These are phyloP conservation scores for Leptestheria dahalacensis DNA, from an alignment of 1,140 invertebrate species.

Conservation along the genomic window DNA sequence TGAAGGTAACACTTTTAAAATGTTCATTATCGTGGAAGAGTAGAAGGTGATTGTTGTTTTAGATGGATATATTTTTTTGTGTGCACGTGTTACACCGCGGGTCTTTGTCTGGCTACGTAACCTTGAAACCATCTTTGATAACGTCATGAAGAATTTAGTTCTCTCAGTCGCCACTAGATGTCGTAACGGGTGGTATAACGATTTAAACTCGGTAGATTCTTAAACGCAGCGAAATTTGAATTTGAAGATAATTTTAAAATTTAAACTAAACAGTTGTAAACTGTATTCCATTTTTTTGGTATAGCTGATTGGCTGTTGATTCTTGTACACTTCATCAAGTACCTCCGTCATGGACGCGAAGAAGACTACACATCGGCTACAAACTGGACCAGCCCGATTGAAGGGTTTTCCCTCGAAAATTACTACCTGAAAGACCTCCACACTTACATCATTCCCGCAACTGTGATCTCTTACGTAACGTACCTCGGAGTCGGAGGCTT, in stretches of 20 bases:
- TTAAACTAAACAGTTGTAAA: background rate
- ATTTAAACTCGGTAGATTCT: background rate
- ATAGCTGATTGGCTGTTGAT: constrained; percentile 48
- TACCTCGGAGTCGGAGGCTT: constrained; percentile 45
- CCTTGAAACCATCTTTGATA: background rate
- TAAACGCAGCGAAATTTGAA: background rate
- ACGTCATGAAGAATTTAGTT: background rate
- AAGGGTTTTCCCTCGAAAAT: constrained; percentile 25
- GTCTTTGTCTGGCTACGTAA: background rate
- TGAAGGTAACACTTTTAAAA: background rate
- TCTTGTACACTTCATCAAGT: constrained; percentile 39
- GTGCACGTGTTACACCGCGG: no score
- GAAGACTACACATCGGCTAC: constrained; percentile 11
- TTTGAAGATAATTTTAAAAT: background rate
- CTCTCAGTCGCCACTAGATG: no score
- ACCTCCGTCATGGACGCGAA: constrained; percentile 28
- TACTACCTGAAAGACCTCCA: constrained; percentile 32
- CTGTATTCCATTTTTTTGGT: constrained; percentile 23
- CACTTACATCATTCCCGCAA: constrained; percentile 32
- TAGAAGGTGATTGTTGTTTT: background rate
- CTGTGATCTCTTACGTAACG: constrained; percentile 35
- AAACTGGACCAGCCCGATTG: background rate
- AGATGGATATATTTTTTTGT: no score
- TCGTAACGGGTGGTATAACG: background rate
- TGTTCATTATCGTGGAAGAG: background rate